Evolutionary conservation across 2,888 invertebrate species (phyloP), one percentile per base, ranked within the genome.

Genomic region (Hypolimnas misippus): DNA sequence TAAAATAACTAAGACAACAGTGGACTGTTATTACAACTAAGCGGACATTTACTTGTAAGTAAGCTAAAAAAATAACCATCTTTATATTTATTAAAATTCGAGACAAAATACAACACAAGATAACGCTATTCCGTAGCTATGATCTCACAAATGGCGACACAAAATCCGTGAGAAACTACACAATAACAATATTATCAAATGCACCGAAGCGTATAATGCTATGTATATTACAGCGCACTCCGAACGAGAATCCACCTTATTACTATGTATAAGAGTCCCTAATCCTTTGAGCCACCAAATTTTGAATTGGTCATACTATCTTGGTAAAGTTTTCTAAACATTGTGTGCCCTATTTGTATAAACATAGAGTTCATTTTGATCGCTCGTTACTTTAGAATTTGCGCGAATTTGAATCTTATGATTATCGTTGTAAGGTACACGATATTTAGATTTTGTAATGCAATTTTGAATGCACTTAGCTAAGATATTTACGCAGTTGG

Each of bases 121-220:
- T 14, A 49, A 29, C 29, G 40, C 53, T 0, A 35, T 35, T 33
- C 59, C 29, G 21, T 53, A 46, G 44, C 46, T 44, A 59, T 56
- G 52, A 66, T 59, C 38, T 40, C 52, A 57, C 60, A 67, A 78
- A 49, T 49, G 49, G 25, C 49, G 49, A 49, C 49, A 49, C 49
- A 49, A 49, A 83, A 83, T 82, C 82, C 77, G 74, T 68, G 74
- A 73, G 73, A 74, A 78, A 81, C 78, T 76, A 76, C 73, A 78
- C 73, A 78, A 80, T 79, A 80, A 81, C 77, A 78, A 49, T 49
- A 49, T 82, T 83, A 81, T 81, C 72, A 61, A 75, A 75, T 79
- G 70, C 71, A 72, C 35, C 70, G 62, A 68, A 73, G 69, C 76
- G 72, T 70, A 72, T 77, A 79, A 74, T 70, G 65, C 69, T 68